These are phyloP conservation scores for Antennarius maculatus DNA, from an alignment of 2,797 vertebrate species.

Conservation along the genomic window DNA sequence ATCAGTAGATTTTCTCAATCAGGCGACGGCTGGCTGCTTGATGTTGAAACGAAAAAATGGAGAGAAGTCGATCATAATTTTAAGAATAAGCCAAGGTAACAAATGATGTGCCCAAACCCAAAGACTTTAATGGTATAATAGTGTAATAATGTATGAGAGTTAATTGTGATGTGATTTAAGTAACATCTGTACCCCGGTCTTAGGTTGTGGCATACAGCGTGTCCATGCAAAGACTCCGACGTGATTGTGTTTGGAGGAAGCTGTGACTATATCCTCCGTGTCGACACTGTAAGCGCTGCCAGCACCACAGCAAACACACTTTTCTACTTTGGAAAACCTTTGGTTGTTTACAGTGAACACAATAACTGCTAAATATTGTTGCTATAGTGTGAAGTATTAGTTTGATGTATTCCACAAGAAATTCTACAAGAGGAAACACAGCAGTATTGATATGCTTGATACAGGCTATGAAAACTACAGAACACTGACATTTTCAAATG, in stretches of 20 bases:
- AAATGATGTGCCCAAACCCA: neutral
- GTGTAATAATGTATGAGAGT: neutral
- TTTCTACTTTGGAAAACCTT: too few relatives aligned
- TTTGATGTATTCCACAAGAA: too few relatives aligned
- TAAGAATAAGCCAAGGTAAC: conserved; percentile 90
- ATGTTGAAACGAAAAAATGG: conserved; percentile 87
- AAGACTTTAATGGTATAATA: neutral
- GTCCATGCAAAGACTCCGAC: conserved; percentile 89
- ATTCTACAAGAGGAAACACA: too few relatives aligned
- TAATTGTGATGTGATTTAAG: conserved; percentile 3
- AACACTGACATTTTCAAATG: neutral
- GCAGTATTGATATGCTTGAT: neutral
- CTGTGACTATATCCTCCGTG: conserved; percentile 92
- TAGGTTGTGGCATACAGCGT: conserved; percentile 95
- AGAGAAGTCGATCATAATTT: conserved; percentile 88
- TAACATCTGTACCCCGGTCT: neutral
- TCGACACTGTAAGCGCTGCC: conserved; percentile 88
- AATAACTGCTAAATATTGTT: too few relatives aligned
- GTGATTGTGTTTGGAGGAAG: conserved; percentile 96
- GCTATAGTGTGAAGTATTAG: too few relatives aligned
- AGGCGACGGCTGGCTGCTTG: conserved; percentile 95
- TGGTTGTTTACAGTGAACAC: too few relatives aligned
- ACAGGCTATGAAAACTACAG: neutral
- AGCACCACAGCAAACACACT: neutral
- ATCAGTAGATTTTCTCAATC: neutral